Percentiles rank a stretch among this genome's conserved stretches.
phyloP scores from a whole-genome alignment of 2,888 invertebrate genomes.

The Patella depressa region DNA sequence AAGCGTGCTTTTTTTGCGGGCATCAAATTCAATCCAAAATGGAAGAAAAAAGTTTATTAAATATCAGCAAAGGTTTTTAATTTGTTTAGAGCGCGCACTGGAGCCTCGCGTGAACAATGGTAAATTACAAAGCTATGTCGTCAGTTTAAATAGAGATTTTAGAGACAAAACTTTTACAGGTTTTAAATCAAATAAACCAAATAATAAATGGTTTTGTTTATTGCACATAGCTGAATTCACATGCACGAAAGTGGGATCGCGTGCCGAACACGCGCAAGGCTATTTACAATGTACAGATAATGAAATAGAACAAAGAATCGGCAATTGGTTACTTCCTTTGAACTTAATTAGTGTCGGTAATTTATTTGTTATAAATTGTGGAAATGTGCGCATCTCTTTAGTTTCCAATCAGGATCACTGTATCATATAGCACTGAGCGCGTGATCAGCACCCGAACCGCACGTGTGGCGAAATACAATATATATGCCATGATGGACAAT shows the following conservation, averaged over 20 bases:
- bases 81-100: too few relatives aligned
- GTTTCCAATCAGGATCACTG: background rate
- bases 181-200: background rate
- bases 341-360: background rate
- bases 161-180: background rate
- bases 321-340: background rate
- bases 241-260: background rate
- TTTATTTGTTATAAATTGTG: constrained; percentile 4
- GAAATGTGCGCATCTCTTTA: constrained; percentile 11
- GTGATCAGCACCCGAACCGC: too few relatives aligned
- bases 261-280: constrained; percentile 2
- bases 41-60: too few relatives aligned
- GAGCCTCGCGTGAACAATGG: too few relatives aligned
- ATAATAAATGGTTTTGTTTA: background rate
- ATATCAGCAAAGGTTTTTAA: too few relatives aligned
- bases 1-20: too few relatives aligned
- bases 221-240: background rate
- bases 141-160: too few relatives aligned
- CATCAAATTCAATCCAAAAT: too few relatives aligned
- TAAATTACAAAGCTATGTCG: too few relatives aligned
- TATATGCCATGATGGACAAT: too few relatives aligned
- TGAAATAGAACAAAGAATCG: background rate
- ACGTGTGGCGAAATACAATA: too few relatives aligned
- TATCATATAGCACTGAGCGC: too few relatives aligned
- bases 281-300: constrained; percentile 1